Evolutionary conservation across 1,140 invertebrate genomes (phyloP).

Genomic region (Drosophila equinoxialis): DNA sequence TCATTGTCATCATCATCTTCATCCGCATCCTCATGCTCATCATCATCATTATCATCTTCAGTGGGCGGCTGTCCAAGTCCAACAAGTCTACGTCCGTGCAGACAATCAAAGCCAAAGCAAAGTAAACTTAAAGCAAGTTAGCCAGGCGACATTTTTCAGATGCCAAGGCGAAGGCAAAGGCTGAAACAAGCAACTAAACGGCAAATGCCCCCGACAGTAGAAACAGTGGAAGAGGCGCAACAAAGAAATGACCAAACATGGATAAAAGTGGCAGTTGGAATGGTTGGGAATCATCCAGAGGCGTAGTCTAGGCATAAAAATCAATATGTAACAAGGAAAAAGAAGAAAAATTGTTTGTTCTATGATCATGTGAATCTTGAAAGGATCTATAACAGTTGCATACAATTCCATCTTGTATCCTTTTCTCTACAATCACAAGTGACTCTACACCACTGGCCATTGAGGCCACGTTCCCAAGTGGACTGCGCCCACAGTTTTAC

Average conservation of each 20-base stretch:
- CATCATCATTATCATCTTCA: constrained; percentile 60
- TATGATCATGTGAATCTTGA: background rate
- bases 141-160: constrained; percentile 78
- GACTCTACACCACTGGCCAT: constrained; percentile 15
- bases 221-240: constrained; percentile 41
- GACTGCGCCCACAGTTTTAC: constrained; percentile 63
- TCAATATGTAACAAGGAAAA: background rate
- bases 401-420: background rate
- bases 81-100: constrained; percentile 16
- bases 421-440: background rate
- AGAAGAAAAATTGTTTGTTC: background rate
- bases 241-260: constrained; percentile 60
- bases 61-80: constrained; percentile 63
- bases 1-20: constrained; percentile 63
- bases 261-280: constrained; percentile 47
- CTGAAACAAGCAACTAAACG: constrained; percentile 59
- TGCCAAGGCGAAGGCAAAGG: constrained; percentile 60
- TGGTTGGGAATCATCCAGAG: constrained; percentile 32
- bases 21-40: constrained; percentile 45
- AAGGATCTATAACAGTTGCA: background rate
- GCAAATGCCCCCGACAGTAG: constrained; percentile 35
- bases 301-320: background rate
- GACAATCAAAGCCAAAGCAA: constrained; percentile 75
- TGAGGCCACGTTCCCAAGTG: constrained; percentile 15
- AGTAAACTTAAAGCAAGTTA: constrained; percentile 78